These are phyloP conservation scores for Sebastes minor DNA, from an alignment of 2,797 vertebrate genomes.

Conservation along the genomic window DNA sequence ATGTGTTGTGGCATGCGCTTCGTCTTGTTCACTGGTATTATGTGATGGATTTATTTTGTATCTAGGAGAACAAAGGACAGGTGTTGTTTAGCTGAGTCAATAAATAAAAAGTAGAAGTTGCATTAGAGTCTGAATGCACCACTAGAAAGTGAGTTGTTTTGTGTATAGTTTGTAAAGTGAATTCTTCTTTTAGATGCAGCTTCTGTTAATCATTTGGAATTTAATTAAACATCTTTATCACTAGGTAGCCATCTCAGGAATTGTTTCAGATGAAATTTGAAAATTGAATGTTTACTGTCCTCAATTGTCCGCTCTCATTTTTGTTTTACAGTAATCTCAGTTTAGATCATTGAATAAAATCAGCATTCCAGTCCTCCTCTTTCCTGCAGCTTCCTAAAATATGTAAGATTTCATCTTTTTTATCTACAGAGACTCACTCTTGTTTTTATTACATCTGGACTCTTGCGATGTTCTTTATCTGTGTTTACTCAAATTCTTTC, in stretches of 20 bases:
- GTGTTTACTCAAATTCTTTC: not conserved
- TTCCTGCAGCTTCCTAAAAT: not conserved
- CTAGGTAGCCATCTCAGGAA: accelerated
- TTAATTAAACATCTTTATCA: conserved; percentile 5
- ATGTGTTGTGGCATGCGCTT: too few relatives aligned
- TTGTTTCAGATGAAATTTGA: not conserved
- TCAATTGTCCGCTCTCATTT: not conserved
- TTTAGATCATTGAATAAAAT: not conserved
- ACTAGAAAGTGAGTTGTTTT: not conserved
- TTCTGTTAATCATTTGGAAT: not conserved
- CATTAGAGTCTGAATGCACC: not conserved
- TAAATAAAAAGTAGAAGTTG: too few relatives aligned
- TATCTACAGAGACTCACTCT: not conserved
- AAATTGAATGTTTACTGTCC: not conserved
- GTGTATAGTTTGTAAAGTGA: not conserved
- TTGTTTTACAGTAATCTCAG: not conserved
- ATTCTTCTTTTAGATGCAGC: not conserved
- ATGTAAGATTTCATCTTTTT: conserved; percentile 4
- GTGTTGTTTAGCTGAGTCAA: too few relatives aligned
- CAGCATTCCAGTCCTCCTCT: not conserved
- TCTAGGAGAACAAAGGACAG: too few relatives aligned
- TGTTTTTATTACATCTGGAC: conserved; percentile 11
- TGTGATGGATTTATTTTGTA: too few relatives aligned
- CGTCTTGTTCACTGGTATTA: too few relatives aligned
- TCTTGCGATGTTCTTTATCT: not conserved